Percentiles rank a stretch among this genome's conserved stretches.
Evolutionary conservation across 2,113 vertebrate genomes (phyloP).

Genomic region (Carassius gibelio): DNA sequence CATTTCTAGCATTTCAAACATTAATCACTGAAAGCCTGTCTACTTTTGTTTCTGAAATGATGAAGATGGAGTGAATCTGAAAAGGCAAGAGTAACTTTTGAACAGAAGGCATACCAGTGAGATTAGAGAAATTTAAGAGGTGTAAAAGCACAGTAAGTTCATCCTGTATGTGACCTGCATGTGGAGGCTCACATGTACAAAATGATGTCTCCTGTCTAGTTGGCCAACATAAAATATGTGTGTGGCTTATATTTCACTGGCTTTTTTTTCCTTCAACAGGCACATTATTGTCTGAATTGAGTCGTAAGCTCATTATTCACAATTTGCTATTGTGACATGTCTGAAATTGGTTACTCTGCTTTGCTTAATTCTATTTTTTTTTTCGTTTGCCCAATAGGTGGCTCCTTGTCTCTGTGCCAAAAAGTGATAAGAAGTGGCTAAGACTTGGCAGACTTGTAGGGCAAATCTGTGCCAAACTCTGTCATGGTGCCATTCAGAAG

Average conservation of each 20-base stretch:
- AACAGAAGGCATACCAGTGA: background rate
- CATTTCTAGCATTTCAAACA: constrained; percentile 51
- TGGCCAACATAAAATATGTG: constrained; percentile 29
- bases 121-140: constrained; percentile 2
- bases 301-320: constrained; percentile 43
- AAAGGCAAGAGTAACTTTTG: background rate
- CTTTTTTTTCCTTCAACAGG: constrained; percentile 14
- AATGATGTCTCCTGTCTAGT: background rate
- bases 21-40: constrained; percentile 48
- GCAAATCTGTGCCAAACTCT: constrained; percentile 36
- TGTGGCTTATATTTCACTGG: background rate
- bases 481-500: constrained; percentile 9
- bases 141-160: background rate
- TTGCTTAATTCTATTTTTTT: constrained; percentile 21
- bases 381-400: background rate
- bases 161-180: background rate
- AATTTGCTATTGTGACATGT: constrained; percentile 36
- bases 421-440: constrained; percentile 29
- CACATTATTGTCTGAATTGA: constrained; percentile 36
- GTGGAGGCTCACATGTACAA: background rate
- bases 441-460: constrained; percentile 2
- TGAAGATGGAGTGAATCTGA: background rate
- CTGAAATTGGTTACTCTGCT: constrained; percentile 22
- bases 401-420: constrained; percentile 23
- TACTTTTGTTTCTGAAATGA: constrained; percentile 9